Evolutionary conservation across 2,797 vertebrate genomes (phyloP).

Genomic region (Buceros bicornis): DNA sequence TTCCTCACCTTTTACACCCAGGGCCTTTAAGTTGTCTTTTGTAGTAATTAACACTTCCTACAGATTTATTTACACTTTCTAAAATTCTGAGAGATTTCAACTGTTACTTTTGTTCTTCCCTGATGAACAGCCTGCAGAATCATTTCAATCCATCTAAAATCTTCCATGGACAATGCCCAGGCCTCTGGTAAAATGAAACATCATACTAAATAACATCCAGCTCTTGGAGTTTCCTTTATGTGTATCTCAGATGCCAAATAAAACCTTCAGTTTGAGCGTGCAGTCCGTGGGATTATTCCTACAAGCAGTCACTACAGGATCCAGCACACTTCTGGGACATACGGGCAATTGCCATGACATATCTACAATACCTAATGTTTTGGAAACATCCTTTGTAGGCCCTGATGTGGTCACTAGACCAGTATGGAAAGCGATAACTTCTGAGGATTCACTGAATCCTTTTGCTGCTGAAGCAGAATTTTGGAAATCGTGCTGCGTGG

Average conservation of each 20-base stretch:
- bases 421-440: not conserved
- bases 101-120: not conserved
- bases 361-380: not conserved
- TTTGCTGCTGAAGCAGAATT: not conserved
- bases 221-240: not conserved
- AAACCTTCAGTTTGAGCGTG: not conserved
- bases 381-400: not conserved
- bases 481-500: not conserved
- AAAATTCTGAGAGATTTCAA: not conserved
- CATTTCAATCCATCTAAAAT: not conserved
- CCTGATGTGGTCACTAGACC: not conserved
- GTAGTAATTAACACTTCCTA: not conserved
- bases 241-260: not conserved
- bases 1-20: not conserved
- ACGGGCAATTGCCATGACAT: not conserved
- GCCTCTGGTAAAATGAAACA: not conserved
- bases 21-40: not conserved
- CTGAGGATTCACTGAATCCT: not conserved
- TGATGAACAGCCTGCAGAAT: not conserved
- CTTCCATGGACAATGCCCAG: not conserved
- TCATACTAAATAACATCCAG: not conserved
- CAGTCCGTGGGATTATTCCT: not conserved
- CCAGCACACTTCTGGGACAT: not conserved
- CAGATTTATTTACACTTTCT: not conserved
- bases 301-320: not conserved